Evolutionary conservation across 2,888 invertebrate species (phyloP).

Genomic region (Linyphia triangularis): DNA sequence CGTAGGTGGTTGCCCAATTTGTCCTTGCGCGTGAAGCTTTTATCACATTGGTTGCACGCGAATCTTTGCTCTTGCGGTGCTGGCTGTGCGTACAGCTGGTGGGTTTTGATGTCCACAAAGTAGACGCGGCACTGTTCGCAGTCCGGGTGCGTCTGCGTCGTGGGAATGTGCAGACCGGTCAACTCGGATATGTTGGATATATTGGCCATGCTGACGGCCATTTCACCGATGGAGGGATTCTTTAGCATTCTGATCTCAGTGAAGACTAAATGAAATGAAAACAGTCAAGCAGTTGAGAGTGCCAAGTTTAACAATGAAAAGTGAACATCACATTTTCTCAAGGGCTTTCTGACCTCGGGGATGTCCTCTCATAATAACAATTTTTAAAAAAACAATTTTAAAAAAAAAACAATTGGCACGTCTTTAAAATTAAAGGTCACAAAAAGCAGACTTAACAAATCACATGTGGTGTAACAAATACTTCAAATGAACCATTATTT

Average conservation of each 20-base stretch:
- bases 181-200: constrained; percentile 68
- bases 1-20: constrained; percentile 80
- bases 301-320: constrained; percentile 54
- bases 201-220: constrained; percentile 68
- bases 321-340: constrained; percentile 13
- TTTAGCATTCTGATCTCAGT: constrained; percentile 55
- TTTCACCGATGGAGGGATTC: constrained; percentile 71
- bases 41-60: constrained; percentile 74
- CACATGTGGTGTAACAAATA: constrained; percentile 11
- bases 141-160: constrained; percentile 66
- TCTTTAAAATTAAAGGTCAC: constrained; percentile 22
- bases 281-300: constrained; percentile 7
- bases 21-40: constrained; percentile 73
- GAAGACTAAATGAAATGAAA: constrained; percentile 8
- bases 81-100: constrained; percentile 65
- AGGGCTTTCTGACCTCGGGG: background rate
- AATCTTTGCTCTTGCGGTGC: constrained; percentile 68
- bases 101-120: constrained; percentile 73
- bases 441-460: background rate
- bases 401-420: constrained; percentile 35
- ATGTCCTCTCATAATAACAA: background rate
- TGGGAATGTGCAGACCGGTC: constrained; percentile 70
- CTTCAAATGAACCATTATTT: constrained; percentile 12
- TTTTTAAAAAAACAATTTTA: constrained; percentile 10
- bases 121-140: constrained; percentile 73